A percentile compares a stretch with the other conserved stretches of the same genome.
phyloP scores from a whole-genome alignment of 2,888 invertebrate species.

The Thysanoteuthis rhombus region DNA sequence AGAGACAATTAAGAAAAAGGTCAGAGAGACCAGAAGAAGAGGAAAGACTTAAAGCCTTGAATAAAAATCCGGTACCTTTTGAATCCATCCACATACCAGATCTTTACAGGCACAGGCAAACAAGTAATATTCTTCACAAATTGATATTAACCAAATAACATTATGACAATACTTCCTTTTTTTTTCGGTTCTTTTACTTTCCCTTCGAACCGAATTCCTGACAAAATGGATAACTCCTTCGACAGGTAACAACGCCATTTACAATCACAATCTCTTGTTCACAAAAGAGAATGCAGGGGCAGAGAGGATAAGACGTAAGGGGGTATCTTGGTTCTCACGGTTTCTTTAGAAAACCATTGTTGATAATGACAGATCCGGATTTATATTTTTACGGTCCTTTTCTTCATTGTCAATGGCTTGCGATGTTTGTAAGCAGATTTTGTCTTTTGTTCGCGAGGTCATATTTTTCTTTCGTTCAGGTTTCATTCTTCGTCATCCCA shows the following conservation, averaged over 20 bases:
- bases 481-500: background rate
- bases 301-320: background rate
- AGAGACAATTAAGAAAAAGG: background rate
- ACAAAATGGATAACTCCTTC: background rate
- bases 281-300: background rate
- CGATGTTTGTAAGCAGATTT: background rate
- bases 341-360: conserved; percentile 12
- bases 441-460: background rate
- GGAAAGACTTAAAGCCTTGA: background rate
- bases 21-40: background rate
- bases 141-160: background rate
- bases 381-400: background rate
- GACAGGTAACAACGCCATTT: background rate
- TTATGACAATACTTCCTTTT: background rate
- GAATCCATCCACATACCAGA: background rate
- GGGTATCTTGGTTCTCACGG: background rate
- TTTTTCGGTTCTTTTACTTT: background rate
- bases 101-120: background rate
- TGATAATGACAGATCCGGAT: background rate
- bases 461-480: background rate
- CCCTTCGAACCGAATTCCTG: background rate
- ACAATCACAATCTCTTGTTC: background rate
- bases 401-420: background rate
- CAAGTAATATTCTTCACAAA: background rate
- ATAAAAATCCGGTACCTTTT: background rate